Evolutionary conservation across 1,140 invertebrate genomes (phyloP).

Genomic region (Chrysomallon squamiferum): DNA sequence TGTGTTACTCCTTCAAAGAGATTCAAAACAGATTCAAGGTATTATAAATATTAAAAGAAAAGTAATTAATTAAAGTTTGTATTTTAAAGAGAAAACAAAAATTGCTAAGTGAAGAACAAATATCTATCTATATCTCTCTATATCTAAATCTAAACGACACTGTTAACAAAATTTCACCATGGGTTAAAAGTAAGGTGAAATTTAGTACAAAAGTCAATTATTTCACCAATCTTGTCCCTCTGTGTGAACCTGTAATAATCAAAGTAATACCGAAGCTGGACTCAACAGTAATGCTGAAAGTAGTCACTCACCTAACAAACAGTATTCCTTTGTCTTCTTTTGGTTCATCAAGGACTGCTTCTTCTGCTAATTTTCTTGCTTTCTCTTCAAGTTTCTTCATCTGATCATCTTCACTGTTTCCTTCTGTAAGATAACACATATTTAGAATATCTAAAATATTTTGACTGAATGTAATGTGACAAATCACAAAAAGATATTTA

Average conservation of each 20-base stretch:
- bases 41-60: not conserved
- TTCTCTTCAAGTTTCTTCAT: slow-evolving; percentile 89
- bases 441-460: not conserved
- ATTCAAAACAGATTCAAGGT: not conserved
- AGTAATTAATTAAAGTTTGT: not conserved
- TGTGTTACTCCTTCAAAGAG: slow-evolving; percentile 80
- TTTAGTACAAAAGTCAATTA: too few species aligned
- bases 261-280: too few species aligned
- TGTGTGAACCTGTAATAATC: too few species aligned
- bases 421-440: too few species aligned
- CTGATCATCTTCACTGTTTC: slow-evolving; percentile 72
- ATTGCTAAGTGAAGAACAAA: too few species aligned
- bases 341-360: slow-evolving; percentile 53
- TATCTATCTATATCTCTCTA: too few species aligned
- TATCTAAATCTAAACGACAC: too few species aligned
- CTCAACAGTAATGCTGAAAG: too few species aligned
- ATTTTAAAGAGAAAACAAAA: not conserved
- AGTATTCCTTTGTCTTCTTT: slow-evolving; percentile 58
- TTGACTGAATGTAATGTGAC: not conserved
- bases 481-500: not conserved
- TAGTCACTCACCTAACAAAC: slow-evolving; percentile 62
- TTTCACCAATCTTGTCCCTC: too few species aligned
- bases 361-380: slow-evolving; percentile 69
- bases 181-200: too few species aligned
- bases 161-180: too few species aligned